Evolutionary conservation across 2,113 vertebrate genomes (phyloP).

Genomic region (Nannobrachium achirus): DNA sequence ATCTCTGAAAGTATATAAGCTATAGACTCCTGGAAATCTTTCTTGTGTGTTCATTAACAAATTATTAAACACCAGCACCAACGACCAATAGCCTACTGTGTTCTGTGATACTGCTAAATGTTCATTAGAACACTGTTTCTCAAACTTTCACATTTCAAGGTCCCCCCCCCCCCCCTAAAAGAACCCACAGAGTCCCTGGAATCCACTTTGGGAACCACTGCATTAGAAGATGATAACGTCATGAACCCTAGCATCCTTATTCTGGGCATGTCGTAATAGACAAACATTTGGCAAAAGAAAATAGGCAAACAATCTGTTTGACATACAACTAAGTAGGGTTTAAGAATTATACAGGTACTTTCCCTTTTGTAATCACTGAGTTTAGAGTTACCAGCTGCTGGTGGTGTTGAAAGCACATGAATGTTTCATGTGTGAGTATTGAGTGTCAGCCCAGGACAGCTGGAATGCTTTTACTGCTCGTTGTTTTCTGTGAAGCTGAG

Average conservation of each 20-base stretch:
- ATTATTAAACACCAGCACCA: conserved; percentile 23
- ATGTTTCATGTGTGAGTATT: conserved; percentile 69
- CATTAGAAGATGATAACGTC: too few species aligned
- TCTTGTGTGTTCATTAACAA: not conserved
- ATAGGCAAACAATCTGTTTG: too few species aligned
- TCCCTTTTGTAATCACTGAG: conserved; percentile 32
- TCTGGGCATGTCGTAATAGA: too few species aligned
- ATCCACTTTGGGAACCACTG: too few species aligned
- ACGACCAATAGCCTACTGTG: conserved; percentile 37
- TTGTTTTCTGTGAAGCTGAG: conserved; percentile 32
- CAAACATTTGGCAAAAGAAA: too few species aligned
- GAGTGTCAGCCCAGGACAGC: conserved; percentile 51
- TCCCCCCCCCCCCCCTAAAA: too few species aligned
- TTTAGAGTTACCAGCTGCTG: conserved; percentile 56
- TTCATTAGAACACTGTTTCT: conserved; percentile 42
- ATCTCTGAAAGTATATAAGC: not conserved
- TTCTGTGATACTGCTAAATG: conserved; percentile 26
- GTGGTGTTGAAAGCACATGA: conserved; percentile 62
- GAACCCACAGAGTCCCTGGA: too few species aligned
- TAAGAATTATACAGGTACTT: not conserved
- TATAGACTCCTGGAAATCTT: conserved; percentile 6
- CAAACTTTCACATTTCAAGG: too few species aligned
- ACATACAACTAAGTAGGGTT: too few species aligned
- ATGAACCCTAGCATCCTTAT: too few species aligned
- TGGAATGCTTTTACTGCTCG: conserved; percentile 42